A percentile compares a stretch with the other conserved stretches of the same genome.
These are phyloP conservation scores for Microcebus jonahi DNA, from an alignment of 2,113 vertebrate species.

Conservation along the genomic window DNA sequence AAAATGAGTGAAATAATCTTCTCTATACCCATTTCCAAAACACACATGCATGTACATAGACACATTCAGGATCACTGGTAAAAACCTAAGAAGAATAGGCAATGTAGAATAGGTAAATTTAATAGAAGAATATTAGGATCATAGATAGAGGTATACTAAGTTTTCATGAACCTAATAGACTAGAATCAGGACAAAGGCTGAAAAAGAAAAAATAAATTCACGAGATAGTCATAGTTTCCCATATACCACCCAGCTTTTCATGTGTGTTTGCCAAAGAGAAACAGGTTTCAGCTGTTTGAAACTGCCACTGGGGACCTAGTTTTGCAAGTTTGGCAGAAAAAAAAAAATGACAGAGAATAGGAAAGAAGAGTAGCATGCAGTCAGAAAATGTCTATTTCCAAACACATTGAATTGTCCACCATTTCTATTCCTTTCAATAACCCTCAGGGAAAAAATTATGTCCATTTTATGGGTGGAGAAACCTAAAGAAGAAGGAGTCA, in stretches of 20 bases:
- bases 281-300: neutral
- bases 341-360: neutral
- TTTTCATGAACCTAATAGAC: neutral
- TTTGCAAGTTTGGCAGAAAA: neutral
- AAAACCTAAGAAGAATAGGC: neutral
- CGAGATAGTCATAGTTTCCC: neutral
- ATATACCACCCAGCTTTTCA: neutral
- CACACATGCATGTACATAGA: neutral
- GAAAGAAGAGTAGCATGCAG: neutral
- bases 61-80: neutral
- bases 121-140: neutral
- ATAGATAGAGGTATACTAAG: neutral
- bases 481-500: neutral
- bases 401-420: neutral
- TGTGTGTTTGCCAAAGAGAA: neutral
- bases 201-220: neutral
- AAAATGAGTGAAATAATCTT: constrained; percentile 18
- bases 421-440: neutral
- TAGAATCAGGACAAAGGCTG: neutral
- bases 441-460: neutral
- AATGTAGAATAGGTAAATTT: neutral
- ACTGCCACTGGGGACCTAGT: accelerated
- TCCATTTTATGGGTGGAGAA: neutral
- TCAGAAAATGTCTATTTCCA: neutral
- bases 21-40: neutral